Evolutionary conservation across 2,888 invertebrate species (phyloP).

Genomic region (Tromatobia lineatoria): DNA sequence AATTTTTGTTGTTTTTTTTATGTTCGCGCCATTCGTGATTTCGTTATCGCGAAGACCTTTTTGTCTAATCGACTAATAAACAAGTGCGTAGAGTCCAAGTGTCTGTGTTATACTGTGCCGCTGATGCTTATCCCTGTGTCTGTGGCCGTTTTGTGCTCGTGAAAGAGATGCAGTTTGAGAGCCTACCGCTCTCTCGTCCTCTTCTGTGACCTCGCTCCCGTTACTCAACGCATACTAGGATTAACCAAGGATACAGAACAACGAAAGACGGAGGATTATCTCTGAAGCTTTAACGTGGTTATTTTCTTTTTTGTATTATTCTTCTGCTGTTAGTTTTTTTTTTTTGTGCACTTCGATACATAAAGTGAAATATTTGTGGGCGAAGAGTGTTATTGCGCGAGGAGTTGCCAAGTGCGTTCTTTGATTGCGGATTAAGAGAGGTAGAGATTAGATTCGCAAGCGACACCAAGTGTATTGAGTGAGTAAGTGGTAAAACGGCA

Average conservation of each 20-base stretch:
- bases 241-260: conserved; percentile 65
- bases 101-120: conserved; percentile 1
- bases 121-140: neutral
- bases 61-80: conserved; percentile 11
- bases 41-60: neutral
- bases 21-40: too few species aligned
- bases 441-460: conserved; percentile 46
- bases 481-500: conserved; percentile 48
- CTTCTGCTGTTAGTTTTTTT: neutral
- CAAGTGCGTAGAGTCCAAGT: conserved; percentile 1
- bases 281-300: conserved; percentile 36
- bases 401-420: conserved; percentile 54
- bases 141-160: conserved; percentile 18
- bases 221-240: conserved; percentile 67
- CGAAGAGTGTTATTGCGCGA: conserved; percentile 23
- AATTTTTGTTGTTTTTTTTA: neutral
- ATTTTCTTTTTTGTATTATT: conserved; percentile 17
- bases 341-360: conserved; percentile 8
- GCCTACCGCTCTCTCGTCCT: conserved; percentile 41
- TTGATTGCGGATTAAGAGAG: conserved; percentile 43
- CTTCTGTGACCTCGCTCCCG: conserved; percentile 67
- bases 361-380: conserved; percentile 23
- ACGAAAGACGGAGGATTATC: conserved; percentile 61
- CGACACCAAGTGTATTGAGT: conserved; percentile 46
- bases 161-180: conserved; percentile 45